A percentile compares a stretch with the other conserved stretches of the same genome.
Conservation (phyloP, 2,797 vertebrate genomes). For the Anniella stebbinsi region DNA sequence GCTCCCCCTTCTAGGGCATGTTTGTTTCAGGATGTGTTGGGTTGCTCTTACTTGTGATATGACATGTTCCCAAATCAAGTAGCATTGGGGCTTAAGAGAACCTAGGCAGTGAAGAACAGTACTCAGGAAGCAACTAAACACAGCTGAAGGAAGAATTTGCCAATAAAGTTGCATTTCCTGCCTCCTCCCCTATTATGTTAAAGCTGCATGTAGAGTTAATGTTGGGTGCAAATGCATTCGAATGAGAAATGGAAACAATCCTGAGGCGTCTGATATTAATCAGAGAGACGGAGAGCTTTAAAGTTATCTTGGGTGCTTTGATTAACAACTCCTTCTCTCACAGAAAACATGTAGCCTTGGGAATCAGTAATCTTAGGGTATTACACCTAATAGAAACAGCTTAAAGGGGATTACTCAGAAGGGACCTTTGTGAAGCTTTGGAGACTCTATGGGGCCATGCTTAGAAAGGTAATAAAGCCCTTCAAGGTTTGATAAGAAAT, state of each 20-base stretch:
- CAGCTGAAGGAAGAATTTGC: not conserved
- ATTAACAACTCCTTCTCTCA: conserved; percentile 60
- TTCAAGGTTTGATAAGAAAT: conserved; percentile 67
- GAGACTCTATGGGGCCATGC: conserved; percentile 60
- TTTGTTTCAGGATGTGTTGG: not conserved
- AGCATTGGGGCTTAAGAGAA: not conserved
- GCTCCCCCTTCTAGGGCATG: not conserved
- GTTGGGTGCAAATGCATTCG: conserved; percentile 32
- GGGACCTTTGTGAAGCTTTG: conserved; percentile 66
- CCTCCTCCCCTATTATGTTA: not conserved
- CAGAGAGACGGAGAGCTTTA: conserved; percentile 48
- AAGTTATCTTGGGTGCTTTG: conserved; percentile 55
- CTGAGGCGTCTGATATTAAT: conserved; percentile 41
- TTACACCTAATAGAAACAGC: conserved; percentile 69
- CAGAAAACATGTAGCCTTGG: conserved; percentile 61
- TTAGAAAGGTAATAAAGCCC: conserved; percentile 63
- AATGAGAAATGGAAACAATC: conserved; percentile 57
- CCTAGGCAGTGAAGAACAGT: not conserved
- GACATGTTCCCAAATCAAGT: not conserved
- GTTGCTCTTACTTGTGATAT: not conserved
- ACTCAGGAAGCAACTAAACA: not conserved
- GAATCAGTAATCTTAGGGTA: conserved; percentile 70
- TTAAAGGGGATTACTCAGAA: conserved; percentile 73
- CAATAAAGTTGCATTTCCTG: not conserved
- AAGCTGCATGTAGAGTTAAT: conserved; percentile 48